Conservation (phyloP, 37 sponge, comb jelly and placozoan genomes). For the Aplysina aerophoba region DNA sequence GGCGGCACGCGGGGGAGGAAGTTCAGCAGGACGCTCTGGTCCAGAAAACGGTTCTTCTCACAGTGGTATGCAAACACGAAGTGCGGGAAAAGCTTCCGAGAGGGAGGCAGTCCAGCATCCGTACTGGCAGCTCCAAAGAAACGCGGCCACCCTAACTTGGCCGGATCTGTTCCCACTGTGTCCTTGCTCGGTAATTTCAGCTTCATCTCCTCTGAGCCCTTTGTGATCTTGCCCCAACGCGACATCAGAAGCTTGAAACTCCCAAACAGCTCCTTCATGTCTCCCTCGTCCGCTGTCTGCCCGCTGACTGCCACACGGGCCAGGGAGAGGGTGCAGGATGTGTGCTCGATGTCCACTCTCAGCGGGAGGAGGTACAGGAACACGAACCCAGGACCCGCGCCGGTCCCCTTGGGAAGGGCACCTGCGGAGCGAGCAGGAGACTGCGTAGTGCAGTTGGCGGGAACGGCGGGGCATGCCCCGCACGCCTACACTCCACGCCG, state of each 20-base stretch:
- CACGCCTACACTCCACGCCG: too few relatives aligned
- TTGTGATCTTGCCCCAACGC: not conserved
- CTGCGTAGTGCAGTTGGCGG: too few relatives aligned
- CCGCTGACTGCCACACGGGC: not conserved
- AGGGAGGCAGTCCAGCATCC: not conserved
- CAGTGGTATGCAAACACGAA: constrained; percentile 13
- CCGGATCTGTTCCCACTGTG: not conserved
- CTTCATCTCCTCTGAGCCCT: not conserved
- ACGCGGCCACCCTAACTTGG: not conserved
- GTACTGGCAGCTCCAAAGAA: not conserved
- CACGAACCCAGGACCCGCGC: constrained; percentile 5
- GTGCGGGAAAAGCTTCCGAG: not conserved
- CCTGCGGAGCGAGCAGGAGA: not conserved
- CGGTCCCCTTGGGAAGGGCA: not conserved
- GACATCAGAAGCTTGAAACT: not conserved
- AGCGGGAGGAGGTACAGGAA: not conserved
- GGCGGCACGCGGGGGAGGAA: constrained; percentile 1
- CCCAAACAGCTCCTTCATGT: constrained; percentile 7
- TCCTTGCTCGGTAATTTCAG: not conserved
- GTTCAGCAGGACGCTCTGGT: not conserved
- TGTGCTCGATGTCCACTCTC: not conserved
- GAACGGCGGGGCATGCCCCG: too few relatives aligned
- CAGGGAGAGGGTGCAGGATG: not conserved
- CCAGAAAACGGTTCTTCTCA: not conserved
- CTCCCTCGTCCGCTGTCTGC: not conserved